Percentiles rank a stretch among this genome's conserved stretches.
Evolutionary conservation across 2,797 vertebrate species (phyloP).

Genomic region (Poecile montanus): DNA sequence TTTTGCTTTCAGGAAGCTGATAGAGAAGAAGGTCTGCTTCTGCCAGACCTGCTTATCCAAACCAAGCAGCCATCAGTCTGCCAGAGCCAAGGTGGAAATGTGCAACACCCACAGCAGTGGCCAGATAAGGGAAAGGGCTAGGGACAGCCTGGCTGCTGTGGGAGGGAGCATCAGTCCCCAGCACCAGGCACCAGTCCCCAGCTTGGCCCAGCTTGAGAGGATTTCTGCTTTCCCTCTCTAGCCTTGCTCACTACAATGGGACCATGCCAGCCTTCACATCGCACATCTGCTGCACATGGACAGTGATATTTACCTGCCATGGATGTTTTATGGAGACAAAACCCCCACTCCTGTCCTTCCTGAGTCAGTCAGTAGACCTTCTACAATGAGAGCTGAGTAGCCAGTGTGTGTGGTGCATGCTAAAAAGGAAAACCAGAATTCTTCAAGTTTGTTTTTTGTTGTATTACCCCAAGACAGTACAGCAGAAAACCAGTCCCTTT

Average conservation of each 20-base stretch:
- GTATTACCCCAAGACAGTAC: background rate
- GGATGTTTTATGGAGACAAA: background rate
- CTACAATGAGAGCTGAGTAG: background rate
- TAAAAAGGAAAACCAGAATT: background rate
- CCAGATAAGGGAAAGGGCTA: background rate
- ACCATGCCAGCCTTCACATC: background rate
- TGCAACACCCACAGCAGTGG: background rate
- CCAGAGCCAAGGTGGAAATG: slow-evolving; percentile 1
- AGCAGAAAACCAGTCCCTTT: background rate
- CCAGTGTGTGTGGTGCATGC: background rate
- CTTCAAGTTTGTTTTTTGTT: background rate
- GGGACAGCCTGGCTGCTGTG: background rate
- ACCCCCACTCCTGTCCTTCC: background rate
- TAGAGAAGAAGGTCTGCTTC: background rate
- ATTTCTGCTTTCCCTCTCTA: background rate
- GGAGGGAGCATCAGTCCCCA: background rate
- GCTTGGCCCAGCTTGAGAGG: background rate
- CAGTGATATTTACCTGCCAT: background rate
- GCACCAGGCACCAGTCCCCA: background rate
- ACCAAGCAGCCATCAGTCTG: background rate
- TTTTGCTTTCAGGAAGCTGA: slow-evolving; percentile 2
- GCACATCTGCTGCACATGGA: background rate
- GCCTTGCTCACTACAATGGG: background rate
- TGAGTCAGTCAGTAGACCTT: background rate
- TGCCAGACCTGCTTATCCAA: slow-evolving; percentile 6